phyloP scores from a whole-genome alignment of 2,888 invertebrate species.

The Drosophila imparisetae region DNA sequence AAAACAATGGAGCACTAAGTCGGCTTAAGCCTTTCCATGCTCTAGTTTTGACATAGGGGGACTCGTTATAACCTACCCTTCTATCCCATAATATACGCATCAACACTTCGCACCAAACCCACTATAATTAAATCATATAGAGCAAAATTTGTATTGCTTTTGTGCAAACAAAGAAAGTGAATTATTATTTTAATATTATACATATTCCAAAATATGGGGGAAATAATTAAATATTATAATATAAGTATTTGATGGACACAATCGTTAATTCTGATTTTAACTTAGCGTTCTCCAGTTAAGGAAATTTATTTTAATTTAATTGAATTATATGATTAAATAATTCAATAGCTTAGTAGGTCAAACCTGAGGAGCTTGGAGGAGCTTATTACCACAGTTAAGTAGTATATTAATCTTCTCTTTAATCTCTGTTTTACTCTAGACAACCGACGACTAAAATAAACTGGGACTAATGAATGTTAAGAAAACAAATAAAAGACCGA shows the following conservation, averaged over 20 bases:
- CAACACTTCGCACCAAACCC: not conserved
- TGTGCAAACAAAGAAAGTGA: not conserved
- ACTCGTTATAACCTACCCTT: not conserved
- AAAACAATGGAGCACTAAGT: not conserved
- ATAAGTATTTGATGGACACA: not conserved
- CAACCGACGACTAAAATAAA: not conserved
- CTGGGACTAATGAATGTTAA: not conserved
- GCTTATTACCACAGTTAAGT: not conserved
- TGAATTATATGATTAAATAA: not conserved
- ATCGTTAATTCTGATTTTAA: not conserved
- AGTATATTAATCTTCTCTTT: not conserved
- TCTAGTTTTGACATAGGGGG: not conserved
- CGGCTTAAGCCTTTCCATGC: not conserved
- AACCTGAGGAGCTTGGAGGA: not conserved
- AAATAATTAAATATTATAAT: not conserved
- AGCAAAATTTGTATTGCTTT: not conserved
- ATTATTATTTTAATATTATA: not conserved
- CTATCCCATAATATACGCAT: not conserved
- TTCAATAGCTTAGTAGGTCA: not conserved
- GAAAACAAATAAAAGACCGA: not conserved
- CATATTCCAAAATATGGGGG: not conserved
- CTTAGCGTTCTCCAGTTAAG: not conserved
- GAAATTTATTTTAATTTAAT: not conserved
- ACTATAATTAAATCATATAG: not conserved
- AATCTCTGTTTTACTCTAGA: not conserved